phyloP scores from a whole-genome alignment of 2,888 invertebrate genomes.

The Eupithecia subfuscata region DNA sequence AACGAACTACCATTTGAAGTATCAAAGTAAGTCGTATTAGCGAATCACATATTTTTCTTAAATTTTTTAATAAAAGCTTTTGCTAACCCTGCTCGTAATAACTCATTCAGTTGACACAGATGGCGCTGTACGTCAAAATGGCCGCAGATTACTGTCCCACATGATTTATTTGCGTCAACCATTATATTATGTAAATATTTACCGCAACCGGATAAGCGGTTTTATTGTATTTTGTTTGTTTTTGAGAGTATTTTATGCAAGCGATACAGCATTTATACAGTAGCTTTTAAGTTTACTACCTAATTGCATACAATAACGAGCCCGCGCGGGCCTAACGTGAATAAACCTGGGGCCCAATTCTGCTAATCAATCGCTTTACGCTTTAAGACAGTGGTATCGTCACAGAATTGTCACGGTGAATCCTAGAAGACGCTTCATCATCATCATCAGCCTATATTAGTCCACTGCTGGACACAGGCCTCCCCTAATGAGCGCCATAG shows the following conservation, averaged over 20 bases:
- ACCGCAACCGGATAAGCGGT: slow-evolving; percentile 51
- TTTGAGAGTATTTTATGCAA: slow-evolving; percentile 19
- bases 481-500: too few species aligned
- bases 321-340: too few species aligned
- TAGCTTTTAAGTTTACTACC: background rate
- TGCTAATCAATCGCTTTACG: too few species aligned
- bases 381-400: too few species aligned
- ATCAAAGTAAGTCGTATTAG: background rate
- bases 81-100: slow-evolving; percentile 65
- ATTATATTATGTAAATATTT: slow-evolving; percentile 69
- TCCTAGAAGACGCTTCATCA: too few species aligned
- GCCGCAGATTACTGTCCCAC: slow-evolving; percentile 76
- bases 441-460: too few species aligned
- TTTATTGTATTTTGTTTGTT: slow-evolving; percentile 32
- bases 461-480: too few species aligned
- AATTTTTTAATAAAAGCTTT: background rate
- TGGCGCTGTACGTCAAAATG: slow-evolving; percentile 82
- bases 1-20: background rate
- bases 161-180: slow-evolving; percentile 79
- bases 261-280: background rate
- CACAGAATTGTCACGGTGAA: too few species aligned
- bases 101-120: slow-evolving; percentile 82
- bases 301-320: background rate
- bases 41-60: background rate
- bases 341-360: too few species aligned